Conservation (phyloP, 2,113 vertebrate genomes). For the Chaetodon trifascialis region DNA sequence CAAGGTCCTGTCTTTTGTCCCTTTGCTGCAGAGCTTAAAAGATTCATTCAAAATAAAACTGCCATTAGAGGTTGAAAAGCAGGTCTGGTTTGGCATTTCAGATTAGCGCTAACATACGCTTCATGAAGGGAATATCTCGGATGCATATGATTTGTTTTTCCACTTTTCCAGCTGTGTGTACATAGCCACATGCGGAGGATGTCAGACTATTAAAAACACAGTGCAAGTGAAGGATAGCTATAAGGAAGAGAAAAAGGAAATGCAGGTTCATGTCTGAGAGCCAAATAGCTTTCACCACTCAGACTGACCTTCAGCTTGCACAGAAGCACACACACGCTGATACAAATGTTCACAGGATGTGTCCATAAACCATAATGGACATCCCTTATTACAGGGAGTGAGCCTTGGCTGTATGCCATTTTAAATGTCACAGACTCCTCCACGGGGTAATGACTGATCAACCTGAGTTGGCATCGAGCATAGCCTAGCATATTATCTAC, state of each 20-base stretch:
- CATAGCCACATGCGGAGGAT: constrained; percentile 19
- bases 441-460: constrained; percentile 70
- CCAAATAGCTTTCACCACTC: constrained; percentile 77
- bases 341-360: constrained; percentile 65
- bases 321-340: constrained; percentile 40
- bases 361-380: constrained; percentile 70
- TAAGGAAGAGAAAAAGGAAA: constrained; percentile 54
- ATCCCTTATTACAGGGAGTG: constrained; percentile 64
- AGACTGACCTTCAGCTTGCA: constrained; percentile 77
- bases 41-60: too few relatives aligned
- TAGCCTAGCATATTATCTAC: constrained; percentile 37
- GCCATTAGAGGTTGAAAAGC: too few relatives aligned
- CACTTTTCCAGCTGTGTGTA: constrained; percentile 11
- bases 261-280: constrained; percentile 63
- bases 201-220: constrained; percentile 47
- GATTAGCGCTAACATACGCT: background rate
- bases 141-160: constrained; percentile 11
- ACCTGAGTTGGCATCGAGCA: constrained; percentile 51
- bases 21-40: too few relatives aligned
- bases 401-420: constrained; percentile 67
- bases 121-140: background rate
- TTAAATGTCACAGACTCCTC: constrained; percentile 77
- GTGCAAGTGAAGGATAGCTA: constrained; percentile 33
- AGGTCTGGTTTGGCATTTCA: too few relatives aligned
- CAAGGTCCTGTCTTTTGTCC: too few relatives aligned